A percentile compares a stretch with the other conserved stretches of the same genome.
Conservation (phyloP, 2,888 invertebrate species). For the Pterobdella sp. region DNA sequence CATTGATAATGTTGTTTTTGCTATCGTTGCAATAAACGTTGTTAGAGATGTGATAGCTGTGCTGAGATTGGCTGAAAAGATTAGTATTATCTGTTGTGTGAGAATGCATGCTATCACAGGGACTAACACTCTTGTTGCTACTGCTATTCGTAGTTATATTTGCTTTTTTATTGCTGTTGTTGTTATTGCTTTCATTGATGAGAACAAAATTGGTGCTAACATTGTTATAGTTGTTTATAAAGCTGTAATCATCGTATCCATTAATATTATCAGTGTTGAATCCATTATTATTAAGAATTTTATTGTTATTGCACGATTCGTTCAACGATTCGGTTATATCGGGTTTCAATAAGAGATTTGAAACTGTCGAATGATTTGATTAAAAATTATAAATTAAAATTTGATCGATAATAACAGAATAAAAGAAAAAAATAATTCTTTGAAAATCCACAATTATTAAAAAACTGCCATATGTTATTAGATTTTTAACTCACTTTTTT, state of each 20-base stretch:
- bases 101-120: conserved; percentile 25
- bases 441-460: too few relatives aligned
- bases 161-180: not conserved
- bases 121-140: conserved; percentile 25
- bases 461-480: too few relatives aligned
- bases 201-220: not conserved
- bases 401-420: too few relatives aligned
- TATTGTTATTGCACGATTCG: conserved; percentile 6
- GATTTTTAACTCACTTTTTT: too few relatives aligned
- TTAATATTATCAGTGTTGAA: not conserved
- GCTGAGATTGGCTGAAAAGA: conserved; percentile 17
- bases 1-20: not conserved
- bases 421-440: too few relatives aligned
- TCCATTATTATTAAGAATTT: not conserved
- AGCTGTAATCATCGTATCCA: not conserved
- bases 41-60: not conserved
- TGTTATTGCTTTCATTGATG: not conserved
- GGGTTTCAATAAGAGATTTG: conserved; percentile 25
- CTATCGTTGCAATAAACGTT: not conserved
- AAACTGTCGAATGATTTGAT: too few relatives aligned
- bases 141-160: not conserved
- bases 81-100: conserved; percentile 21
- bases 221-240: not conserved
- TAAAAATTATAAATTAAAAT: too few relatives aligned
- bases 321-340: conserved; percentile 15